Conservation (phyloP, 2,113 vertebrate species). For the Corydoras sp. region DNA sequence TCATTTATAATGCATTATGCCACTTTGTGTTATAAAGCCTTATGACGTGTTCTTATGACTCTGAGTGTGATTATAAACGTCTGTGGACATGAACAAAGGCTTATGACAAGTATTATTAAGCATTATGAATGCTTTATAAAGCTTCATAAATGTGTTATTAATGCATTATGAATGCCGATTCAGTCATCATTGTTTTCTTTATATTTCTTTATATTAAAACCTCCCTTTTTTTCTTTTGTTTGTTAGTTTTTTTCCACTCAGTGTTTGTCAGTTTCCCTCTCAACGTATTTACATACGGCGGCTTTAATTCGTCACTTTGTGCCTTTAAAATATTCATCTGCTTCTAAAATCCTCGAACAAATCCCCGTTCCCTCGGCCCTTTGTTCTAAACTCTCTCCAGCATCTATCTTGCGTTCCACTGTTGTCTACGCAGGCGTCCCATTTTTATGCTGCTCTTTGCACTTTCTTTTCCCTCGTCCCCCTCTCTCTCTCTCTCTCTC, state of each 20-base stretch:
- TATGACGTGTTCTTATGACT: too few relatives aligned
- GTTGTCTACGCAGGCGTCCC: background rate
- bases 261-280: background rate
- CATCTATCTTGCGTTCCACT: constrained; percentile 12
- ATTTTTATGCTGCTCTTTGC: background rate
- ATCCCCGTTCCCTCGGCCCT: background rate
- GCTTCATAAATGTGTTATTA: too few relatives aligned
- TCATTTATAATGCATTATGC: too few relatives aligned
- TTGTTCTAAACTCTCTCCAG: constrained; percentile 11
- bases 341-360: constrained; percentile 33
- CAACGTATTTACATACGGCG: background rate
- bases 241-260: background rate
- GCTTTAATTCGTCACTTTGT: constrained; percentile 24
- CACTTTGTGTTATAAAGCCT: too few relatives aligned
- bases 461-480: background rate
- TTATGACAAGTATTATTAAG: too few relatives aligned
- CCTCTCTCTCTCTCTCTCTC: constrained; percentile 17
- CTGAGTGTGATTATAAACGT: too few relatives aligned
- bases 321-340: constrained; percentile 54
- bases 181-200: too few relatives aligned
- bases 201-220: too few relatives aligned
- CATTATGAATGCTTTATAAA: too few relatives aligned
- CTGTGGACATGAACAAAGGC: too few relatives aligned
- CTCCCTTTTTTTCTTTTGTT: background rate
- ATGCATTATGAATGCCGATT: too few relatives aligned